Conservation (phyloP, 2,113 vertebrate genomes). For the Ophiodon elongatus region DNA sequence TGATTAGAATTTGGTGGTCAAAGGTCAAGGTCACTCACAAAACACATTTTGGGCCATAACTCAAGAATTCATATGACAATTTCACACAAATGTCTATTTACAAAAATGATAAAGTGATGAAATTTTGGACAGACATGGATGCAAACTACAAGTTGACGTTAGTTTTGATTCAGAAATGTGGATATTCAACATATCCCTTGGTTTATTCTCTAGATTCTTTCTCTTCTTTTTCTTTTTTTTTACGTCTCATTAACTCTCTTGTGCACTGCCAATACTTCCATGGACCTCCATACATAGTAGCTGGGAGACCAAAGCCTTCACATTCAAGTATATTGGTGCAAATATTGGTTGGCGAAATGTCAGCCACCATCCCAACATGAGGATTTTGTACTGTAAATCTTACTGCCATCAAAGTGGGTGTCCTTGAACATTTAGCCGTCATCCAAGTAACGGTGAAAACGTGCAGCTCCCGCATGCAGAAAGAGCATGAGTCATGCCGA, state of each 20-base stretch:
- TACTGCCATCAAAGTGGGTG: conserved; percentile 21
- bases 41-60: too few species aligned
- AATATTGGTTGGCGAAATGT: neutral
- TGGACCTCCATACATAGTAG: neutral
- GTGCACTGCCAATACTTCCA: neutral
- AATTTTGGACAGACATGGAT: too few species aligned
- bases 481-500: conserved; percentile 41
- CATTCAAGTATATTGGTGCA: neutral
- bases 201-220: neutral
- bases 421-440: conserved; percentile 12
- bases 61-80: too few species aligned
- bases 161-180: too few species aligned
- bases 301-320: neutral
- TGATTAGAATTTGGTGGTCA: too few species aligned
- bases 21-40: too few species aligned
- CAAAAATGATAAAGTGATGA: too few species aligned
- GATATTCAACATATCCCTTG: neutral
- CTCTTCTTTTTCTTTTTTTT: neutral
- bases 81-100: too few species aligned
- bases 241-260: neutral
- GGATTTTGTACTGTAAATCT: neutral
- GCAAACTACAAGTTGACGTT: too few species aligned
- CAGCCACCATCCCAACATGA: neutral
- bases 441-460: neutral
- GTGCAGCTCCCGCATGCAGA: conserved; percentile 16